Base-by-base conservation (phyloP, 37 sponge, comb jelly and placozoan species). In the Halichondria panicea region DNA sequence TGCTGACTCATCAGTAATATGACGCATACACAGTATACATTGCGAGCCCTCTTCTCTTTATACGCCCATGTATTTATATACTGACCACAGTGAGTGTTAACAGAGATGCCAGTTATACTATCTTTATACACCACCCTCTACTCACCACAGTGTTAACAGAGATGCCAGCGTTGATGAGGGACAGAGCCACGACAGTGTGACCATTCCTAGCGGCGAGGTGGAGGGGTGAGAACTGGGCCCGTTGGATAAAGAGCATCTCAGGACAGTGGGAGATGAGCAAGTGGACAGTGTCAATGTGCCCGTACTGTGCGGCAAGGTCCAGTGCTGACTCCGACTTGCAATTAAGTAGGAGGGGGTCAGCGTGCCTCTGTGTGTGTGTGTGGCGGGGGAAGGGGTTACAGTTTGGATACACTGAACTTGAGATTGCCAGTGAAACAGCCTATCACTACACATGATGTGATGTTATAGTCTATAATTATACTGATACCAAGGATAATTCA, bases 191-290 rank as follows among this genome's bases (percentile, higher is more conserved):
- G 2, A 71, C 21, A 15, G 68, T 40, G 81, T 93, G 93, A 15
- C 93, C 93, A 45, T 93, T 93, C 72, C 89, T 63, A 11, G 89
- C 93, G 19, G 93, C 93, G 59, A 93, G 61, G 48, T 93, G 93
- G 35, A 93, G 81, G 1, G 93, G 86, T 27, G 86, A 75, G 64
- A 75, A 68, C 5, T 81, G 43, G 34, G 19, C n/a, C 32, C 81
- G 46, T 19, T 53, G 33, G 27, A 76, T 68, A 0, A 28, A 57
- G 27, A 78, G 69, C 18, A 81, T 61, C 86, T 90, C 79, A 1
- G 75, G 80, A 52, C 65, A 76, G 75, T 74, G 59, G 67, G 89
- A 83, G 46, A 87, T 70, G 43, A 87, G 63, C 19, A 75, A 27
- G 68, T 86, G 88, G 70, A 77, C 91, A 40, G 81, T 81, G 37